A percentile compares a stretch with the other conserved stretches of the same genome.
phyloP scores from a whole-genome alignment of 1,140 invertebrate species.

The Sminthurinus signatus region DNA sequence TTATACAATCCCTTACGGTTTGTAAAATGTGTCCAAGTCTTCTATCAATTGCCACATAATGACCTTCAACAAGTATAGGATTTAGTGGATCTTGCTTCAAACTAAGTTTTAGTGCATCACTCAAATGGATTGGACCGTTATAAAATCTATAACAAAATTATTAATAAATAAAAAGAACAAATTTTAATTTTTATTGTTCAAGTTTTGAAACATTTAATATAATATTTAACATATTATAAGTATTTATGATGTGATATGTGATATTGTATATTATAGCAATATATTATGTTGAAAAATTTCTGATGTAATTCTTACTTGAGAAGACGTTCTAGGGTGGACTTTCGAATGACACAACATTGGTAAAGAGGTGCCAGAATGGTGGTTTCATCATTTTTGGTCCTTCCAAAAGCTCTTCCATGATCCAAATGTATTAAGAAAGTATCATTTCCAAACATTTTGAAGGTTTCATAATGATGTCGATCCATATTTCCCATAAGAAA shows the following conservation, averaged over 20 bases:
- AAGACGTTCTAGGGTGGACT: conserved; percentile 65
- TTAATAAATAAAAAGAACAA: conserved; percentile 1
- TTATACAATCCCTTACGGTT: conserved; percentile 63
- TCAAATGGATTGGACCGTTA: conserved; percentile 70
- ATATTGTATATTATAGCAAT: background rate
- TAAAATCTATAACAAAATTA: conserved; percentile 60
- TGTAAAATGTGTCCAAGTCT: conserved; percentile 69
- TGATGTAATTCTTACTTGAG: conserved; percentile 56
- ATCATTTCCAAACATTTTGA: conserved; percentile 68
- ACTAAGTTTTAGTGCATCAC: conserved; percentile 66
- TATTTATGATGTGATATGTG: background rate
- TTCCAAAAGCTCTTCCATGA: conserved; percentile 89
- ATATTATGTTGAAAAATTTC: background rate
- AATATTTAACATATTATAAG: background rate
- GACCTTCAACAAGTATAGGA: conserved; percentile 83
- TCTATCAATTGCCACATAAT: conserved; percentile 80
- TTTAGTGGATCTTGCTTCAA: conserved; percentile 70
- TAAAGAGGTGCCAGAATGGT: conserved; percentile 86
- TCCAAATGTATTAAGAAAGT: conserved; percentile 89
- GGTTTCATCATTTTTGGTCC: conserved; percentile 82
- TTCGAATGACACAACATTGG: conserved; percentile 81
- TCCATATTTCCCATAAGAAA: conserved; percentile 96
- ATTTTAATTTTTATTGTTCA: background rate
- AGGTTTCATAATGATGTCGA: conserved; percentile 93
- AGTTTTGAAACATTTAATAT: background rate